Evolutionary conservation across 2,113 vertebrate species (phyloP), one percentile per base, ranked within the genome.

Genomic region (Pseudolaguvia tuberculata): DNA sequence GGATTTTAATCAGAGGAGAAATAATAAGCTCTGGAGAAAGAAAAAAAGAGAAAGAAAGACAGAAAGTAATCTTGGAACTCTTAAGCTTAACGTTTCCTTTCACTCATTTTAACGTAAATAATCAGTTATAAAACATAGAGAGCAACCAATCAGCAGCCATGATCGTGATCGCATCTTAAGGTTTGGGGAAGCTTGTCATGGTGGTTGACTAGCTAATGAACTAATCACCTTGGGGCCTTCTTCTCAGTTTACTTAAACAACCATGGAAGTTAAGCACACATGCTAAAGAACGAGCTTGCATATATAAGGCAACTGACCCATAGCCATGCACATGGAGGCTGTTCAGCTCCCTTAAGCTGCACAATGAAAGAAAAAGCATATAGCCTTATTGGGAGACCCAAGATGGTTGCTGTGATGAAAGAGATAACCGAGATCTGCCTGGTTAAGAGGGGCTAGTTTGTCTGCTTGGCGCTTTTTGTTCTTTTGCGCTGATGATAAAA

Each of bases 1-100:
- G 88, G 88, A 88, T 90, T 89, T 83, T 85, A 90, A 90, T 90
- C 89, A 88, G 87, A 88, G 84, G 29, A 58, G 84, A 88, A 88
- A 89, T 88, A 90, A 90, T 85, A 84, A 90, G 86, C 78, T 79
- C 77, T 74, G 75, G 84, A 86, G 86, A 88, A 89, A 48, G 13
- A 50, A 50, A 50, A 18, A 50, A 50, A 48, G 47, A 48, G 12
- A 50, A 18, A 62, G 11, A 61, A n/a, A 62, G 31, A 65, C 39
- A 42, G 35, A 66, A 48, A 87, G 87, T 29, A 23, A 15, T 53
- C 72, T 88, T 86, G 85, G 85, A 83, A 85, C 82, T 80, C 10
- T 77, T 73, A 76, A 82, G 83, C 81, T 82, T 87, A 82, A 86
- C 78, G 81, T 85, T 86, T 84, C 76, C 78, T 78, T 62, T 59